These are phyloP conservation scores for Pherbina coryleti DNA, from an alignment of 2,888 invertebrate species.

Conservation along the genomic window DNA sequence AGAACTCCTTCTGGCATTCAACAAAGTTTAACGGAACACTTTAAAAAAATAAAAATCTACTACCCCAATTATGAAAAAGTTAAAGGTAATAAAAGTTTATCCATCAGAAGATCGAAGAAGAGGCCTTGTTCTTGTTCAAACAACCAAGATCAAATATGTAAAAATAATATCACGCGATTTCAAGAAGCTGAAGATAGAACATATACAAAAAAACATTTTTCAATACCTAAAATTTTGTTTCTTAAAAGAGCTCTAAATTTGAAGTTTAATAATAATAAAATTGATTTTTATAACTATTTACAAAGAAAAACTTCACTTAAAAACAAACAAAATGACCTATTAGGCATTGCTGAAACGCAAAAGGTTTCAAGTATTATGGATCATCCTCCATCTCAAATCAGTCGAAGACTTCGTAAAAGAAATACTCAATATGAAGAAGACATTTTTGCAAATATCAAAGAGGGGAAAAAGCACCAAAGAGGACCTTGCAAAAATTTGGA, in stretches of 20 bases:
- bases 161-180: too few relatives aligned
- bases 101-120: not conserved
- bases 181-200: too few relatives aligned
- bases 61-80: constrained; percentile 65
- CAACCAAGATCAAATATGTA: too few relatives aligned
- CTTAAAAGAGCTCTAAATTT: too few relatives aligned
- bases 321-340: constrained; percentile 4
- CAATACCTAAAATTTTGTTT: too few relatives aligned
- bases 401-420: constrained; percentile 58
- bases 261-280: too few relatives aligned
- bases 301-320: constrained; percentile 14
- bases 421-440: constrained; percentile 49
- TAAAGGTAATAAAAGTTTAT: constrained; percentile 55
- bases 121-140: too few relatives aligned
- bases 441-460: constrained; percentile 53
- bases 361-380: constrained; percentile 53
- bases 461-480: constrained; percentile 61
- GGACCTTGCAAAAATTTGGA: constrained; percentile 76
- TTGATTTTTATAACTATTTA: too few relatives aligned
- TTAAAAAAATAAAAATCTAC: constrained; percentile 64
- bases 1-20: constrained; percentile 58
- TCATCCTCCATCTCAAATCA: constrained; percentile 64
- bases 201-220: too few relatives aligned
- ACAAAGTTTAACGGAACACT: constrained; percentile 58
- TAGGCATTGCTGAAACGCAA: constrained; percentile 40